Base-by-base conservation (phyloP, 2,888 invertebrate species). In the Tinea pellionella region DNA sequence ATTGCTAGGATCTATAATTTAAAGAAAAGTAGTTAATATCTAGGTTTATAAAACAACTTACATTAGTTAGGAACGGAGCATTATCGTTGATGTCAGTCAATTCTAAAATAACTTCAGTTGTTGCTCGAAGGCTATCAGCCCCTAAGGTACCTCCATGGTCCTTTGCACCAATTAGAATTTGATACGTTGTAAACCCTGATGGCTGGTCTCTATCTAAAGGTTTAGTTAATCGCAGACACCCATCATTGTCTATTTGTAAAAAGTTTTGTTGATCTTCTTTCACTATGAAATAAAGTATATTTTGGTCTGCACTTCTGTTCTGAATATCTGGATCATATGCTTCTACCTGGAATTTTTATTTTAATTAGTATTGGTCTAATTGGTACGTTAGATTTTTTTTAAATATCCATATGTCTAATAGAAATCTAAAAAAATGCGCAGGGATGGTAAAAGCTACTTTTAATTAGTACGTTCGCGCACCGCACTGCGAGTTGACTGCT, bases 81-180 rank as follows among this genome's bases (percentile, higher is more conserved):
- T 98, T 98, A 75, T 99, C 98, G 75, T 99, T 99, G 69, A 97
- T 94, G 71, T 98, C 98, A 3, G 89, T 89, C 24, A 93, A 74
- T 63, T 89, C 88, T 63, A 93, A 87, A 53, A 89, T 93, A 19
- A 96, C 93, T 67, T 92, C 91, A 0, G 91, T 90, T 1, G 90
- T 90, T 0, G 90, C 89, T 62, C 91, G 88, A 60, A 91, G 73
- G 18, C 92, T 92, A 13, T 90, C 90, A 0, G 90, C 89, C 0
- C 86, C 87, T 11, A 90, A 84, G 2, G 89, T 88, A 12, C 86
- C 87, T 6, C 92, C 92, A 67, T 93, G 90, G 74, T 96, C 96
- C 51, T 91, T 90, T 0, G 96, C 96, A 70, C 92, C 87, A 62
- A 93, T 90, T 37, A 91, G 80, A 37, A 91, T 91, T 80, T 94